Conservation (phyloP, 2,113 vertebrate genomes). For the Xenus cinereus region DNA sequence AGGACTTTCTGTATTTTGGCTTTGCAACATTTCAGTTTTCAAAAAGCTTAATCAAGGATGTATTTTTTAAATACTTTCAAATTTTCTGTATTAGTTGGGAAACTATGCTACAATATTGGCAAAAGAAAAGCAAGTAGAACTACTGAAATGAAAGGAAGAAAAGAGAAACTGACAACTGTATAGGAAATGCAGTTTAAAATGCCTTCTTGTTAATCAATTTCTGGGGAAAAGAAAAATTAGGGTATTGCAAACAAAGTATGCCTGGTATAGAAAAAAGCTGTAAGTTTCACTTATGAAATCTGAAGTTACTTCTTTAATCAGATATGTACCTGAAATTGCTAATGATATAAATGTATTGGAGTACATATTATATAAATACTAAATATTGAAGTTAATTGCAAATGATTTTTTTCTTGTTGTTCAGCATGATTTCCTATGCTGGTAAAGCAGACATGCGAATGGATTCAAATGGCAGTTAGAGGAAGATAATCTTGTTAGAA, state of each 20-base stretch:
- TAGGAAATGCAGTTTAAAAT: conserved; percentile 25
- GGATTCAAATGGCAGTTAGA: background rate
- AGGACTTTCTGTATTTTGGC: conserved; percentile 44
- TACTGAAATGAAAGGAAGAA: conserved; percentile 26
- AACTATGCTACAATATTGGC: conserved; percentile 42
- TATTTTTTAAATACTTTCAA: conserved; percentile 49
- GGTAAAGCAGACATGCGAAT: background rate
- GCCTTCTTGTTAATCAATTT: conserved; percentile 44
- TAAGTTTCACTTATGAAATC: conserved; percentile 45
- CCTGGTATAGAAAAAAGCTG: background rate
- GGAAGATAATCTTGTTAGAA: background rate
- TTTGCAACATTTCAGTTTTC: conserved; percentile 54
- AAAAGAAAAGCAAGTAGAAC: conserved; percentile 23
- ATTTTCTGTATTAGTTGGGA: conserved; percentile 5
- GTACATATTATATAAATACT: background rate
- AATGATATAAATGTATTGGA: background rate
- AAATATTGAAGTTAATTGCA: background rate
- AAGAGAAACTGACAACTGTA: conserved; percentile 22
- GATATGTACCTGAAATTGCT: background rate
- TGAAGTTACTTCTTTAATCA: background rate
- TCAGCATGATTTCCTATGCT: background rate
- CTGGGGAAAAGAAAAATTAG: conserved; percentile 23
- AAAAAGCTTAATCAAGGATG: conserved; percentile 32
- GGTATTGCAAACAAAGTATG: conserved; percentile 24
- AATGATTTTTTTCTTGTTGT: background rate